Conservation (phyloP, 2,797 vertebrate species). For the Coccyzus lansbergi region DNA sequence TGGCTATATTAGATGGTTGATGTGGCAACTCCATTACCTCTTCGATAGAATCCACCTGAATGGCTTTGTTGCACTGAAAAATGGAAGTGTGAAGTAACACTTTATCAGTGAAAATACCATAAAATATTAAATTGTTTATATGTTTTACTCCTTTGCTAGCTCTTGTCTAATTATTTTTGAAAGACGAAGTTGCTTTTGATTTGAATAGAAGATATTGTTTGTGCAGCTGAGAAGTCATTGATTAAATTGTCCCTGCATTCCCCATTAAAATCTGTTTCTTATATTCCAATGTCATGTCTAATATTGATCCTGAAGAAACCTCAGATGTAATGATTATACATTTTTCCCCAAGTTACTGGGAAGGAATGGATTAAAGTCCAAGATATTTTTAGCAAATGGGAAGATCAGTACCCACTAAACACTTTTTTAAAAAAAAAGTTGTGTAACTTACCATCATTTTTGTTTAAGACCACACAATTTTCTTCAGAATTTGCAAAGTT, state of each 20-base stretch:
- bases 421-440: neutral
- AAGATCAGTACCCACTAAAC: neutral
- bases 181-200: neutral
- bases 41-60: neutral
- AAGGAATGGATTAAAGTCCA: neutral
- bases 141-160: neutral
- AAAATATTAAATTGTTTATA: neutral
- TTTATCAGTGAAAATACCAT: neutral
- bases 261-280: neutral
- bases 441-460: conserved; percentile 77
- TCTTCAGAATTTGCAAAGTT: conserved; percentile 85
- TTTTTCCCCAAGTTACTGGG: neutral
- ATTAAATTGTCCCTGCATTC: neutral
- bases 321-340: neutral
- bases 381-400: neutral
- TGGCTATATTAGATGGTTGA: neutral
- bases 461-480: conserved; percentile 85
- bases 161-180: neutral
- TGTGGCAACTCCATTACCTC: fast-evolving
- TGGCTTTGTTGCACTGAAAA: neutral
- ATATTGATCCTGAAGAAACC: neutral
- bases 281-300: neutral
- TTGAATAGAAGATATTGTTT: neutral
- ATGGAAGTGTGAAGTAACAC: neutral
- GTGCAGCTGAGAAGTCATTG: neutral